Conservation (phyloP, 2,797 vertebrate genomes). For the Bradypus variegatus region DNA sequence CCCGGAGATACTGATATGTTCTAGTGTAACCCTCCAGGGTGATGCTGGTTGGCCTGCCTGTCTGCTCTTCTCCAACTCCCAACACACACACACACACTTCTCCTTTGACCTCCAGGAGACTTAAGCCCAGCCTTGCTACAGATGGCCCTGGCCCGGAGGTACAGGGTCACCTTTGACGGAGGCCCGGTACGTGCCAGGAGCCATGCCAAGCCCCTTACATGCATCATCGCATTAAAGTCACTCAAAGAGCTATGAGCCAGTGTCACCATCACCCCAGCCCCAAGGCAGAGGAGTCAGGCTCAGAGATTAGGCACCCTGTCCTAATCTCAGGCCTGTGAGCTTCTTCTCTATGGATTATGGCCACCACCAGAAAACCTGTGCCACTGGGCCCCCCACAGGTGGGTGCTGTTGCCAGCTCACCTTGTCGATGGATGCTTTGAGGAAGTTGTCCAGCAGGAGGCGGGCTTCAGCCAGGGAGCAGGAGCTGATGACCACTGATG, state of each 20-base stretch:
- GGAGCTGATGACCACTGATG: conserved; percentile 96
- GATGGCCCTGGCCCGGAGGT: neutral
- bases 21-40: neutral
- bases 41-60: neutral
- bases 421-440: conserved; percentile 97
- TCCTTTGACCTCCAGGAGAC: neutral
- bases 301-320: neutral
- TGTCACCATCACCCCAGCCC: neutral
- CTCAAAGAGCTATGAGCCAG: neutral
- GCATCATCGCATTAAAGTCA: neutral
- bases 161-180: neutral
- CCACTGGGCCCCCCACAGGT: fast-evolving
- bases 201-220: too few species aligned
- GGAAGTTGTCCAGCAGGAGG: conserved; percentile 93
- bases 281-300: neutral
- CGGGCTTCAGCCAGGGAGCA: conserved; percentile 95
- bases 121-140: neutral
- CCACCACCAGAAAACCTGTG: neutral
- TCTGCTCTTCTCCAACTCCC: neutral
- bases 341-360: neutral
- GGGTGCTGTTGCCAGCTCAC: conserved; percentile 51
- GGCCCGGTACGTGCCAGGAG: neutral
- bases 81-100: too few species aligned
- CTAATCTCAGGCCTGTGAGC: neutral
- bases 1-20: neutral